phyloP scores from a whole-genome alignment of 2,113 vertebrate species.

The Rattus rattus region DNA sequence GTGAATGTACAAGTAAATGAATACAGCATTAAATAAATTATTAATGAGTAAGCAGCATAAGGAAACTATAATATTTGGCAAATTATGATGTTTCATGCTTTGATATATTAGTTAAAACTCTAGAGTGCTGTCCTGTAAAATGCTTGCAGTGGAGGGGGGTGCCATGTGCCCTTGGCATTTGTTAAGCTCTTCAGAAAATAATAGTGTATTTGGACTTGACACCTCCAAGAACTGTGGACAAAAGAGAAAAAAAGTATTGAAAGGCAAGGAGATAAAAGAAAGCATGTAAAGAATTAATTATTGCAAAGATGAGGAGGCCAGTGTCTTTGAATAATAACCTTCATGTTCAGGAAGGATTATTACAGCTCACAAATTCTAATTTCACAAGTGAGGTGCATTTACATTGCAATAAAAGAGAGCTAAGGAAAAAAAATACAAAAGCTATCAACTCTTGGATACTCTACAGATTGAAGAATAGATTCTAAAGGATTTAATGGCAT shows the following conservation, averaged over 20 bases:
- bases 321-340: background rate
- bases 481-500: background rate
- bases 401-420: background rate
- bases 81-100: background rate
- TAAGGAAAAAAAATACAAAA: conserved; percentile 15
- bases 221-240: background rate
- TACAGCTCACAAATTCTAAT: conserved; percentile 46
- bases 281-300: conserved; percentile 37
- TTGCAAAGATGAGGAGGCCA: conserved; percentile 31
- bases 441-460: conserved; percentile 3
- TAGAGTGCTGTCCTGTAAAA: background rate
- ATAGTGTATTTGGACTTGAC: background rate
- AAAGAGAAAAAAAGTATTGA: background rate
- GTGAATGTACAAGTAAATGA: background rate
- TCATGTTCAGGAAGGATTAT: background rate
- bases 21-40: background rate
- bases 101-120: conserved; percentile 20
- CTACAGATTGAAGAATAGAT: conserved; percentile 35
- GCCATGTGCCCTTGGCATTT: background rate
- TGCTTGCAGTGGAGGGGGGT: background rate
- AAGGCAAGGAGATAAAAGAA: conserved; percentile 8
- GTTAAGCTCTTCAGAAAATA: background rate
- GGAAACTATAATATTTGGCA: background rate
- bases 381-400: conserved; percentile 41
- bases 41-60: background rate